Conservation (phyloP, 2,888 invertebrate species). For the Spialia ferax region DNA sequence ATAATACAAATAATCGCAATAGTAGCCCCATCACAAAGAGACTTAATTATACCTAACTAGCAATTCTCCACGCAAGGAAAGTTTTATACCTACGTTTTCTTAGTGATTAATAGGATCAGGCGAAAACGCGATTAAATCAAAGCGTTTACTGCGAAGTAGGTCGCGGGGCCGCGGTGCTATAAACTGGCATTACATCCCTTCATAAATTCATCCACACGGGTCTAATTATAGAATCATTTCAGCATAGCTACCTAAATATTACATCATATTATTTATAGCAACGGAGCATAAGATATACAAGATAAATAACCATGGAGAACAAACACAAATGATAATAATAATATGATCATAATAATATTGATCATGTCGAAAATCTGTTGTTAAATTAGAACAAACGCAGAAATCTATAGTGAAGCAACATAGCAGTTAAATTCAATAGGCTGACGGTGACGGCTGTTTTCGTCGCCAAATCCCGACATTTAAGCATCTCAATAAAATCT, state of each 20-base stretch:
- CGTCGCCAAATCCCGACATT: no score
- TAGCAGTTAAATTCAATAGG: no score
- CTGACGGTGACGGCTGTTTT: no score
- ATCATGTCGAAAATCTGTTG: no score
- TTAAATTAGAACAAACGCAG: no score
- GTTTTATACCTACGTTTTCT: neutral
- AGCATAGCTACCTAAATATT: neutral
- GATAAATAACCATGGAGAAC: no score
- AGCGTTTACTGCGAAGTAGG: neutral
- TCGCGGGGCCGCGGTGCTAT: constrained; percentile 5
- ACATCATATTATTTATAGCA: neutral
- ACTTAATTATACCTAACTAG: neutral
- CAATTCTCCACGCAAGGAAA: neutral
- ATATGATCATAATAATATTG: no score
- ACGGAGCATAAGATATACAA: neutral
- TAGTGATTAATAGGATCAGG: neutral
- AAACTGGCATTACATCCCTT: neutral
- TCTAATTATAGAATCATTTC: neutral
- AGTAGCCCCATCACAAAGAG: no score
- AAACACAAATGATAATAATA: no score
- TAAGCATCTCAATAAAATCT: no score
- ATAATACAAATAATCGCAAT: no score
- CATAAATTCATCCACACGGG: neutral
- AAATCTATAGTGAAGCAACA: no score
- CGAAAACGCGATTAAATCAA: neutral